Percentiles rank a stretch among this genome's conserved stretches.
Evolutionary conservation across 1,140 invertebrate genomes (phyloP).

Genomic region (Pantala flavescens): DNA sequence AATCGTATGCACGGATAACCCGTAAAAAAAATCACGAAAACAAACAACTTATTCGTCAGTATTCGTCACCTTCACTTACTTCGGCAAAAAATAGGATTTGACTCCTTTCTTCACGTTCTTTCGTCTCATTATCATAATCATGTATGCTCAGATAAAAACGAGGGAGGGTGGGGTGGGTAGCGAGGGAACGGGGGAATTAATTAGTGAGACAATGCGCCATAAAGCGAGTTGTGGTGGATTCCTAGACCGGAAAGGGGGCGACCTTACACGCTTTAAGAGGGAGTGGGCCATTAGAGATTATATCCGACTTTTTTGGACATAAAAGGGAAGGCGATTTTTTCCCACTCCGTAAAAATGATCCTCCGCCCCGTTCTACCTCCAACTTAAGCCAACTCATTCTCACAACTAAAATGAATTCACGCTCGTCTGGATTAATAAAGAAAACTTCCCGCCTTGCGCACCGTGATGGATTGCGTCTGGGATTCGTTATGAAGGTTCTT

Average conservation of each 20-base stretch:
- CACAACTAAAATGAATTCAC: neutral
- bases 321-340: conserved; percentile 6
- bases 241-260: neutral
- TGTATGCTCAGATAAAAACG: conserved; percentile 4
- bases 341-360: neutral
- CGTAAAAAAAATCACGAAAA: no score
- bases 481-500: no score
- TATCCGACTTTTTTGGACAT: neutral
- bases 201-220: conserved; percentile 8
- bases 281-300: neutral
- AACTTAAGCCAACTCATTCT: neutral
- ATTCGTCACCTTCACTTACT: neutral
- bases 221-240: neutral
- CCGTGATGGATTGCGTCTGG: no score
- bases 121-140: neutral
- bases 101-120: neutral
- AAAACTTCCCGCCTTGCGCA: no score
- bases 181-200: neutral
- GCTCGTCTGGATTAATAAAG: no score
- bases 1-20: no score
- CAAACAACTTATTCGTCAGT: no score
- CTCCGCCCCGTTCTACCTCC: neutral
- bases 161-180: neutral
- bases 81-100: neutral
- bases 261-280: neutral